These are phyloP conservation scores for Myathropa florea DNA, from an alignment of 2,888 invertebrate genomes.

Conservation along the genomic window DNA sequence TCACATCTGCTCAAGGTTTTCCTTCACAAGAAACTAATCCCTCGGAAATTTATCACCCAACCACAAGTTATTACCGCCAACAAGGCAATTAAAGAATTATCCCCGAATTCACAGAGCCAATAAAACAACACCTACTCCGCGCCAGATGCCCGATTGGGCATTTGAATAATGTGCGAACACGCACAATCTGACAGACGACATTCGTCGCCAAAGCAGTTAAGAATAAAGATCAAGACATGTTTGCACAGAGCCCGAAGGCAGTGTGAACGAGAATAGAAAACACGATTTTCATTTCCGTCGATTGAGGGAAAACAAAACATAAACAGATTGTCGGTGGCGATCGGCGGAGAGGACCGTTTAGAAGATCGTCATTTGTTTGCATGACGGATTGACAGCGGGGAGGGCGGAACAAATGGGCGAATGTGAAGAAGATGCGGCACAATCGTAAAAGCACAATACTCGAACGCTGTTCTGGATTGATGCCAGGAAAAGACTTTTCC, in stretches of 20 bases:
- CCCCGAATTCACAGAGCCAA: conserved; percentile 4
- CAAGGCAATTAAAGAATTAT: conserved; percentile 54
- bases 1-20: conserved; percentile 1
- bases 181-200: conserved; percentile 52
- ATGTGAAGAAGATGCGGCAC: neutral
- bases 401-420: neutral
- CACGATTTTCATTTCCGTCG: conserved; percentile 2
- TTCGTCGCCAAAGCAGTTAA: conserved; percentile 38
- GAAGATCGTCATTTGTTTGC: neutral
- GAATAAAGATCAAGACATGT: conserved; percentile 27
- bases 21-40: conserved; percentile 29
- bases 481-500: conserved; percentile 46
- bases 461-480: conserved; percentile 40
- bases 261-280: conserved; percentile 7
- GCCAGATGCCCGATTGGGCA: neutral
- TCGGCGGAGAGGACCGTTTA: neutral
- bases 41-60: conserved; percentile 19
- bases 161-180: conserved; percentile 51
- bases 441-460: conserved; percentile 43
- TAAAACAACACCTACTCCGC: conserved; percentile 34
- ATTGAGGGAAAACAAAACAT: conserved; percentile 7
- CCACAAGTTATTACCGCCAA: conserved; percentile 21
- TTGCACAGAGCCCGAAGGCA: neutral
- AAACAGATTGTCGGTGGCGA: neutral
- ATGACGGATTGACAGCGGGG: neutral